These are phyloP conservation scores for Anadara kagoshimensis DNA, from an alignment of 1,140 invertebrate genomes.

Conservation along the genomic window DNA sequence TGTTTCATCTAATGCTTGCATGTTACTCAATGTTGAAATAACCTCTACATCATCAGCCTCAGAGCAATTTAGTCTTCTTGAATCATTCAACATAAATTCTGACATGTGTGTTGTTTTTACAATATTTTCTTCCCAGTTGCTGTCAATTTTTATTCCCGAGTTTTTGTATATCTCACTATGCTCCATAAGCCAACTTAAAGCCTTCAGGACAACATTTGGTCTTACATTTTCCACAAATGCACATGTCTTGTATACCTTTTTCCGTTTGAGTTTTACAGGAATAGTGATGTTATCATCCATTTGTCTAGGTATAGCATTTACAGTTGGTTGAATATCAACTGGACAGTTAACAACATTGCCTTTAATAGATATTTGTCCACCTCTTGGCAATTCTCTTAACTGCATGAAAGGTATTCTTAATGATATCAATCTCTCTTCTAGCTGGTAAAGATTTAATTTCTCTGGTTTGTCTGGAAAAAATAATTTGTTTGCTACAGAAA, in stretches of 20 bases:
- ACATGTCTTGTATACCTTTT: constrained; percentile 2
- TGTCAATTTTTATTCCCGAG: constrained; percentile 2
- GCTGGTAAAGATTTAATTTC: no score
- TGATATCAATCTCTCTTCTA: no score
- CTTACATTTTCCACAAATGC: constrained; percentile 17
- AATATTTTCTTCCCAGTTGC: not conserved
- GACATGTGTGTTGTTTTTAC: not conserved
- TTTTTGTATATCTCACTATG: no score
- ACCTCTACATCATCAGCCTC: not conserved
- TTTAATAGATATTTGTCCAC: constrained; percentile 3
- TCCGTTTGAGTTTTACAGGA: constrained; percentile 14
- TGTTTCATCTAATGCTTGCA: not conserved
- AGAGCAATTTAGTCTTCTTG: not conserved
- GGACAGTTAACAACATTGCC: no score
- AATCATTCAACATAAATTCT: not conserved
- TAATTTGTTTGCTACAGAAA: not conserved
- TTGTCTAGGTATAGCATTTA: not conserved
- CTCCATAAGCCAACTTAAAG: constrained; percentile 2
- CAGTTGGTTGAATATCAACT: constrained; percentile 1
- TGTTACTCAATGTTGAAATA: not conserved
- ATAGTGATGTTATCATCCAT: constrained; percentile 10
- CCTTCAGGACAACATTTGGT: not conserved
- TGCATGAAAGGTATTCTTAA: not conserved
- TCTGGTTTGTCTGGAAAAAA: no score
- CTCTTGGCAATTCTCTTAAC: not conserved